Percentiles rank a stretch among this genome's conserved stretches.
Conservation (phyloP, 1,140 invertebrate species). For the Teleopsis dalmanni region DNA sequence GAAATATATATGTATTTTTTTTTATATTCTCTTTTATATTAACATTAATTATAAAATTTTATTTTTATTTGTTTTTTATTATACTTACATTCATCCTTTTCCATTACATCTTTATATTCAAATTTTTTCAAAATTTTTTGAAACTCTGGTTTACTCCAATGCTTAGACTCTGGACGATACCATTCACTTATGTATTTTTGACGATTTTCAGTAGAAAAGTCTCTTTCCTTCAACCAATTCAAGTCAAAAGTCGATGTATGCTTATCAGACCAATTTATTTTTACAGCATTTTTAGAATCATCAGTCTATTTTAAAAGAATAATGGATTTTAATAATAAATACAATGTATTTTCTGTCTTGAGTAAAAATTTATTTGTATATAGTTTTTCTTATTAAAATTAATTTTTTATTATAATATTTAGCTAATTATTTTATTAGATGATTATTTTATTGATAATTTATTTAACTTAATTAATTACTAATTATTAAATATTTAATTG, state of each 20-base stretch:
- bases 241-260: constrained; percentile 47
- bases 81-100: constrained; percentile 38
- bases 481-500: too few relatives aligned
- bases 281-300: constrained; percentile 11
- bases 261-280: constrained; percentile 51
- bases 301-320: not conserved
- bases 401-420: too few relatives aligned
- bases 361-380: too few relatives aligned
- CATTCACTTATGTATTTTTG: constrained; percentile 44
- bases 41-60: not conserved
- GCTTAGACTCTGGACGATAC: constrained; percentile 47
- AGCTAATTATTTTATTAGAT: too few relatives aligned
- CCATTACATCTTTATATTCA: constrained; percentile 49
- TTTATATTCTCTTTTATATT: not conserved
- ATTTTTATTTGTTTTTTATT: constrained; percentile 4
- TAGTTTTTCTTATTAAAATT: too few relatives aligned
- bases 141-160: constrained; percentile 53
- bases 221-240: constrained; percentile 53
- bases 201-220: constrained; percentile 49
- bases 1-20: not conserved
- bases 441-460: too few relatives aligned
- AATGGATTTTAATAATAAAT: not conserved
- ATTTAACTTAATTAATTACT: too few relatives aligned
- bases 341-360: not conserved
- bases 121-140: constrained; percentile 47